Percentiles rank a stretch among this genome's conserved stretches.
These are phyloP conservation scores for Pangasius sanitwongsei DNA, from an alignment of 2,797 vertebrate genomes.

Conservation along the genomic window DNA sequence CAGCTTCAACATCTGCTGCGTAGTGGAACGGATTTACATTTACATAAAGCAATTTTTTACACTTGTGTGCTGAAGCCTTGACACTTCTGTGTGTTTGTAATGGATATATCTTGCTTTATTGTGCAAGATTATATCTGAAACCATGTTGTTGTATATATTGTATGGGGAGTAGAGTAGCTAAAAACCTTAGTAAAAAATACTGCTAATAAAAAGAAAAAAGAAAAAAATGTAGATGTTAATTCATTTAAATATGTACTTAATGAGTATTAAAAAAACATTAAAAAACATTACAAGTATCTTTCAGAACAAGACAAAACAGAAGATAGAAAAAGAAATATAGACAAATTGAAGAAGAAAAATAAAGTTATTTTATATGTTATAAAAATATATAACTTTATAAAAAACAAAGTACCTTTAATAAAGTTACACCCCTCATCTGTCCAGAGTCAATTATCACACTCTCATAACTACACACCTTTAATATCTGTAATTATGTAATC, in stretches of 20 bases:
- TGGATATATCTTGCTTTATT: neutral
- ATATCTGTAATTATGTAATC: neutral
- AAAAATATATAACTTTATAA: too few relatives aligned
- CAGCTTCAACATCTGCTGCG: slow-evolving; percentile 71
- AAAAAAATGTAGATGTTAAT: neutral
- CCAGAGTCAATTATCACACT: neutral
- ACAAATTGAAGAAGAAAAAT: neutral
- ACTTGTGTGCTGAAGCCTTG: neutral
- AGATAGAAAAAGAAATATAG: neutral
- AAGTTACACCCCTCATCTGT: neutral
- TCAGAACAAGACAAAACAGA: too few relatives aligned
- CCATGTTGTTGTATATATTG: neutral
- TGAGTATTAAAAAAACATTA: neutral
- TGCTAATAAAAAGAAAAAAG: neutral
- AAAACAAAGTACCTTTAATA: neutral
- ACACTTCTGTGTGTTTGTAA: neutral
- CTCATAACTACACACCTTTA: neutral
- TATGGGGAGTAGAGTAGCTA: too few relatives aligned
- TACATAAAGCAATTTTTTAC: neutral
- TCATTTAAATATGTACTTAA: neutral
- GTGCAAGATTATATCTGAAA: neutral
- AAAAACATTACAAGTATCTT: neutral
- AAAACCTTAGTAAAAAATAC: neutral
- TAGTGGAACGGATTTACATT: slow-evolving; percentile 36
- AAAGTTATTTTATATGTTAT: neutral